These are phyloP conservation scores for Larimichthys polyactis DNA, from an alignment of 2,113 vertebrate species.

Conservation along the genomic window DNA sequence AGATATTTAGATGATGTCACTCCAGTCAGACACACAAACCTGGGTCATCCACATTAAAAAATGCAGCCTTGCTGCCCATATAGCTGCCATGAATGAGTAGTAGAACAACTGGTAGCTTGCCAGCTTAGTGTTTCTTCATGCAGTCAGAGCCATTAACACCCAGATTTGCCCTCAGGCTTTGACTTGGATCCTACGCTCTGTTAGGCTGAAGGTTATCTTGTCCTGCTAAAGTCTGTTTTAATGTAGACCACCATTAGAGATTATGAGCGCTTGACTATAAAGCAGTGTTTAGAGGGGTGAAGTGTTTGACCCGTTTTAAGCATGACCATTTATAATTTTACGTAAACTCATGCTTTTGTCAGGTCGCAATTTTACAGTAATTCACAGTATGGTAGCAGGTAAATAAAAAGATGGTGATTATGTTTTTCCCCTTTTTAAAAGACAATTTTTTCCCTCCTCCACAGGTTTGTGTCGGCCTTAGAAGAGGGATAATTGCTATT, in stretches of 20 bases:
- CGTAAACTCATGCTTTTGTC: not conserved
- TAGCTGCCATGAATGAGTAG: too few relatives aligned
- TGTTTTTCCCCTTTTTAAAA: not conserved
- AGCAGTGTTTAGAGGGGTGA: not conserved
- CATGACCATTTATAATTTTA: not conserved
- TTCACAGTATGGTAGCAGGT: not conserved
- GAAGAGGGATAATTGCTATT: not conserved
- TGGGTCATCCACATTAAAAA: slow-evolving; percentile 1
- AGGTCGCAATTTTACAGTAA: not conserved
- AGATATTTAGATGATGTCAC: not conserved
- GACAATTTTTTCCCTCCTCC: not conserved
- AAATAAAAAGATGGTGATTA: not conserved
- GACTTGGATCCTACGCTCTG: not conserved
- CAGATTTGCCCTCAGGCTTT: not conserved
- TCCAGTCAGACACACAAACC: slow-evolving; percentile 2
- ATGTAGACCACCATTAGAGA: slow-evolving; percentile 1
- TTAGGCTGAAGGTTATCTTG: slow-evolving; percentile 17
- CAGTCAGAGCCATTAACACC: not conserved
- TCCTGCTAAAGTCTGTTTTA: not conserved
- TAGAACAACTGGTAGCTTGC: not conserved
- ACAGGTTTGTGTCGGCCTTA: not conserved
- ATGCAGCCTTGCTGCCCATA: not conserved
- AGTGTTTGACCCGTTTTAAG: slow-evolving; percentile 13
- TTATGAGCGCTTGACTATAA: slow-evolving; percentile 13
- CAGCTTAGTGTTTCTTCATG: not conserved